phyloP scores from a whole-genome alignment of 2,888 invertebrate genomes.

The Meloe dianella region DNA sequence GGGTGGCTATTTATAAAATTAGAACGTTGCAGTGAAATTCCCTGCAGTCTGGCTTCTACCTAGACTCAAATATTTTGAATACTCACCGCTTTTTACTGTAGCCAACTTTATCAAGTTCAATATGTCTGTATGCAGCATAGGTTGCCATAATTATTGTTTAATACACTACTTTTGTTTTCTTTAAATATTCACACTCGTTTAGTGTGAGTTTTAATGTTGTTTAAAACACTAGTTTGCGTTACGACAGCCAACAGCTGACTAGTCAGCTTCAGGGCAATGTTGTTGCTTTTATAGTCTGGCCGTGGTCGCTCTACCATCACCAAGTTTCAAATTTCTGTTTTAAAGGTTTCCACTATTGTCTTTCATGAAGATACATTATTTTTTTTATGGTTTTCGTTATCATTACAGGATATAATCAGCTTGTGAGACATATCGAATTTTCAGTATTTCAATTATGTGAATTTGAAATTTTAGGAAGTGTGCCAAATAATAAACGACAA shows the following conservation, averaged over 20 bases:
- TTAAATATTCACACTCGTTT: neutral
- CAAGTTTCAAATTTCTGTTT: slow-evolving; percentile 24
- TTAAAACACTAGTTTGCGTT: slow-evolving; percentile 30
- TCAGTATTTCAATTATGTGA: neutral
- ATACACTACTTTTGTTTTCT: neutral
- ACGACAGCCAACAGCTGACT: slow-evolving; percentile 53
- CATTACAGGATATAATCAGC: slow-evolving; percentile 5
- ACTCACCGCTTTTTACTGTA: slow-evolving; percentile 90
- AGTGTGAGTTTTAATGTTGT: neutral
- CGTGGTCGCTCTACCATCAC: slow-evolving; percentile 38
- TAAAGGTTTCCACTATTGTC: neutral
- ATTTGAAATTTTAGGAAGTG: neutral
- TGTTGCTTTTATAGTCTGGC: slow-evolving; percentile 50
- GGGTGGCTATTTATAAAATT: neutral
- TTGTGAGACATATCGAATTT: neutral
- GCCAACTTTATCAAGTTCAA: slow-evolving; percentile 92
- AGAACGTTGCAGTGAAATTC: slow-evolving; percentile 1
- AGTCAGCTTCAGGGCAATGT: slow-evolving; percentile 44
- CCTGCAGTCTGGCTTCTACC: neutral
- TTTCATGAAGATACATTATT: neutral
- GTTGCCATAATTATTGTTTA: slow-evolving; percentile 75
- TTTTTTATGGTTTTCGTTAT: neutral
- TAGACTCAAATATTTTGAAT: neutral
- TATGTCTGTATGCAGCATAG: slow-evolving; percentile 91
- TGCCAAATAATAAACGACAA: slow-evolving; percentile 2